These are phyloP conservation scores for Harpagifer antarcticus DNA, from an alignment of 2,797 vertebrate species.

Conservation along the genomic window DNA sequence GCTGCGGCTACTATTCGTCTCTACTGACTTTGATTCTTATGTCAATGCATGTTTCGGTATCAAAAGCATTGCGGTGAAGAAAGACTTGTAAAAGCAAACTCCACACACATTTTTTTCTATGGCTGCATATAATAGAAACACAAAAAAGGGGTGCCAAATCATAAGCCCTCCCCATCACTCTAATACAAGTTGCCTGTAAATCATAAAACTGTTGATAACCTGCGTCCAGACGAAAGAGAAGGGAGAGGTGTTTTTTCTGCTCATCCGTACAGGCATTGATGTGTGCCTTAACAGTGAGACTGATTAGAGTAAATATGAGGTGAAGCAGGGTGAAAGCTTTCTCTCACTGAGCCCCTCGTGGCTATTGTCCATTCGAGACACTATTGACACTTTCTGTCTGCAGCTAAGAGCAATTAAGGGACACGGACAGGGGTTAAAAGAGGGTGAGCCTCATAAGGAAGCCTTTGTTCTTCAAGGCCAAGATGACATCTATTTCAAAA, in stretches of 20 bases:
- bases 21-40: neutral
- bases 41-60: neutral
- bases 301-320: constrained; percentile 79
- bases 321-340: constrained; percentile 62
- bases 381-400: constrained; percentile 49
- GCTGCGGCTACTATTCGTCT: neutral
- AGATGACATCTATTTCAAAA: constrained; percentile 16
- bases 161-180: neutral
- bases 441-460: constrained; percentile 50
- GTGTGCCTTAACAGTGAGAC: constrained; percentile 64
- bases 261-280: constrained; percentile 1
- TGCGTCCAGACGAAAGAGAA: neutral
- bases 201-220: neutral
- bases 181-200: neutral
- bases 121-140: neutral
- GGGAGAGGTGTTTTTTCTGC: neutral
- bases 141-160: neutral
- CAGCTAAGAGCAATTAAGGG: constrained; percentile 49
- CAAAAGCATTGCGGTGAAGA: too few species aligned
- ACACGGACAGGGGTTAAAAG: constrained; percentile 31
- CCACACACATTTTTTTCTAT: neutral
- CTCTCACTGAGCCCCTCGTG: constrained; percentile 53
- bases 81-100: neutral
- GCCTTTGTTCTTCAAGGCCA: constrained; percentile 53
- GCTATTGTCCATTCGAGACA: constrained; percentile 69